phyloP scores from a whole-genome alignment of 2,113 vertebrate species.

The Riparia riparia region DNA sequence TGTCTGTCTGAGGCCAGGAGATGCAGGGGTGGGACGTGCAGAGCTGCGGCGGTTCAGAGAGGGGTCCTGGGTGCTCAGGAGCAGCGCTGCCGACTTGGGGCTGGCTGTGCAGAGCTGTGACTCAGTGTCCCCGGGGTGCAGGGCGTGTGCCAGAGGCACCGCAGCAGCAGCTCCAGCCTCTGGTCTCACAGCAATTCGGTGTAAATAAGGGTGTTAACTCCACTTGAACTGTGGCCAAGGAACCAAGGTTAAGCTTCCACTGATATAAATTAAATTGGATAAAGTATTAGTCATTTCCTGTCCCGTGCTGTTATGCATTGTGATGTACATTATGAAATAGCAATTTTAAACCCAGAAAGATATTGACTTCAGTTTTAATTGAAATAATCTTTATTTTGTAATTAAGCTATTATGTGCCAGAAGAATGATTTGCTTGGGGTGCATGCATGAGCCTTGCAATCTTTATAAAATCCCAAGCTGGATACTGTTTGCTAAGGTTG shows the following conservation, averaged over 20 bases:
- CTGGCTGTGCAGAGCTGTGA: background rate
- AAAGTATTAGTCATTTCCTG: slow-evolving; percentile 50
- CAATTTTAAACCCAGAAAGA: slow-evolving; percentile 23
- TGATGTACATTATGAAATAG: slow-evolving; percentile 16
- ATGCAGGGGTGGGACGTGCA: background rate
- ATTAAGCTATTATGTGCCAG: background rate
- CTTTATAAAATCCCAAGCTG: background rate
- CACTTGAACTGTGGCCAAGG: background rate
- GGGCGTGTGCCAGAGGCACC: background rate
- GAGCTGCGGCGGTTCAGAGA: background rate
- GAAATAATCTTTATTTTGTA: slow-evolving; percentile 40
- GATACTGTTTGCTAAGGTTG: background rate
- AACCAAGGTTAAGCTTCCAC: slow-evolving; percentile 41
- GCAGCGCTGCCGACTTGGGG: background rate
- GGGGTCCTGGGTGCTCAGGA: background rate
- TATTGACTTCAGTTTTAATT: slow-evolving; percentile 26
- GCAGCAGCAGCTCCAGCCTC: background rate
- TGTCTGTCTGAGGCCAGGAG: background rate
- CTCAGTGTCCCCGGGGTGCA: background rate
- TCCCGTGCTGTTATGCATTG: background rate
- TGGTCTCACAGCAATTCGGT: background rate
- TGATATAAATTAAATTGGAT: slow-evolving; percentile 49
- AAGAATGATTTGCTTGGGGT: background rate
- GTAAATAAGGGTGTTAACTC: slow-evolving; percentile 29
- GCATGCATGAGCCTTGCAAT: rapidly evolving